Base-by-base conservation (phyloP, 2,113 vertebrate species). In the Fulmarus glacialis region DNA sequence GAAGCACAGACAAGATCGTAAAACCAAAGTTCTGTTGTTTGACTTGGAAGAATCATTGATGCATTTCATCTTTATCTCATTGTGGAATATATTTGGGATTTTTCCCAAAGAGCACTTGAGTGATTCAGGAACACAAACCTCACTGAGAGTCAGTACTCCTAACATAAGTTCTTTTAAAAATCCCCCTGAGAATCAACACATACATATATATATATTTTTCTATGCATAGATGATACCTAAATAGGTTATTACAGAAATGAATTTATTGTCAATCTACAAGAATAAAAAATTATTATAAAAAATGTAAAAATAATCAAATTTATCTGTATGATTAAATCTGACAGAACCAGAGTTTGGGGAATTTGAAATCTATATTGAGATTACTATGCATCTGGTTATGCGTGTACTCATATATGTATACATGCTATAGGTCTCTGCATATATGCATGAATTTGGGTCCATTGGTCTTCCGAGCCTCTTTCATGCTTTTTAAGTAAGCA, bases 1-100 rank as follows among this genome's bases (percentile, higher is more conserved):
- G 93, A 96, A 94, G 95, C 75, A 89, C 63, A 92, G 86, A 73
- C 74, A 90, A 83, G 89, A 93, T 94, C 77, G 94, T 74, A 93
- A 89, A 89, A 30, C 42, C 47, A 10, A 84, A 93, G 81, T 93
- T 96, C 68, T 92, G 50, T 90, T 93, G 56, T 92, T 97, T 95
- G 87, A 84, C 30, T 93, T 87, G 77, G 64, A 81, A 90, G 55
- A 91, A 93, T 87, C 89, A 87, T 95, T 96, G 89, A 95, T 96
- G 83, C 18, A 42, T 94, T 95, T 93, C 12, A 34, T 87, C 68
- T 89, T 91, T 84, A 67, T 89, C 45, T 91, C 59, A 36, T 32
- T 92, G 55, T 84, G 55, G 60, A 89, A 67, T 89, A 5, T 63
- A 63, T 59, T 63, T 78, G 80, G 63, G 67, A 78, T 92, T 92